A percentile compares a stretch with the other conserved stretches of the same genome.
Conservation (phyloP, 1,140 invertebrate species). For the Drosophila prosaltans region DNA sequence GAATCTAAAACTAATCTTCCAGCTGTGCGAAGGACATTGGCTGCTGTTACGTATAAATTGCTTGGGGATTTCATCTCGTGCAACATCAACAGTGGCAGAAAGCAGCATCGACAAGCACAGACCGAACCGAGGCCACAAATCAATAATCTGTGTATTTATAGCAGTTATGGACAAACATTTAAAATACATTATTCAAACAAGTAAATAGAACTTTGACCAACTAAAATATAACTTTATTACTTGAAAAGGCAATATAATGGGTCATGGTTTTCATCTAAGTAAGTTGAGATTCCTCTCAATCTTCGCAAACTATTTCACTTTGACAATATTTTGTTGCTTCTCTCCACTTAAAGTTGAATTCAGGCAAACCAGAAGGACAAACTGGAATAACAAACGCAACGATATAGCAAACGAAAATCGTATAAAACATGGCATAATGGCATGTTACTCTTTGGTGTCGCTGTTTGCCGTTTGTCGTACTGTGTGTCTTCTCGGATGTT, state of each 20-base stretch:
- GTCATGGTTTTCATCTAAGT: not conserved
- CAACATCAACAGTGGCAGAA: constrained; percentile 24
- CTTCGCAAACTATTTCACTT: too few relatives aligned
- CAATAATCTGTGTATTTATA: constrained; percentile 3
- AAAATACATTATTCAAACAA: not conserved
- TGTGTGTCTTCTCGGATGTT: constrained; percentile 13
- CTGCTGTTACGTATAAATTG: constrained; percentile 64
- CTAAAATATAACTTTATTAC: not conserved
- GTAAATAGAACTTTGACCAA: not conserved
- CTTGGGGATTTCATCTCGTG: constrained; percentile 53
- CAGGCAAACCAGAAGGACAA: constrained; percentile 1
- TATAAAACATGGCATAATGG: constrained; percentile 40
- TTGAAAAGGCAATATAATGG: not conserved
- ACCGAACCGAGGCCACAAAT: constrained; percentile 15
- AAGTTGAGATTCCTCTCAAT: too few relatives aligned
- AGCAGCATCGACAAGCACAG: constrained; percentile 20
- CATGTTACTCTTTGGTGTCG: constrained; percentile 17
- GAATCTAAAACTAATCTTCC: constrained; percentile 51
- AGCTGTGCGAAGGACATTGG: constrained; percentile 21
- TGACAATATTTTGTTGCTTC: too few relatives aligned
- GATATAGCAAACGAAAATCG: constrained; percentile 13
- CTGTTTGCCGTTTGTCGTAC: constrained; percentile 38
- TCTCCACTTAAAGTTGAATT: constrained; percentile 22
- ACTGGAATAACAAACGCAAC: not conserved
- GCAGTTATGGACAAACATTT: not conserved